These are phyloP conservation scores for Diorhabda sublineata DNA, from an alignment of 1,140 invertebrate species.

Conservation along the genomic window DNA sequence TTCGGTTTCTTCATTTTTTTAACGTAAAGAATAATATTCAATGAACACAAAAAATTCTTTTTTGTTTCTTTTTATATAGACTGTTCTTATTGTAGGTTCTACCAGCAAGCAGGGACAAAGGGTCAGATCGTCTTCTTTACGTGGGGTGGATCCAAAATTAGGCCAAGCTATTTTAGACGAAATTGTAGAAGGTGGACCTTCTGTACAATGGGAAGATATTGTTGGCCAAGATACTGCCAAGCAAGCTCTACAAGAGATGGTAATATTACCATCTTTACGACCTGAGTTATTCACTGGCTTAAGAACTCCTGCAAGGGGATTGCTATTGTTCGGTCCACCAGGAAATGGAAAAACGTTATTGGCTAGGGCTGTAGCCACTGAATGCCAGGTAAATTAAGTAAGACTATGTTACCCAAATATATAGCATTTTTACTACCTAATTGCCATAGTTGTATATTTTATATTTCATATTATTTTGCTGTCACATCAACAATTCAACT, in stretches of 20 bases:
- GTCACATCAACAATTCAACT: too few relatives aligned
- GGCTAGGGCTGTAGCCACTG: conserved; percentile 85
- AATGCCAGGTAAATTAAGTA: conserved; percentile 57
- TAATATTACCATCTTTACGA: conserved; percentile 90
- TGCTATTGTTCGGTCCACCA: conserved; percentile 93
- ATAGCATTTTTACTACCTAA: not conserved
- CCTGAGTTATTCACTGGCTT: conserved; percentile 94
- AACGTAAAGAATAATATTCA: too few relatives aligned
- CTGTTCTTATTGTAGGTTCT: too few relatives aligned
- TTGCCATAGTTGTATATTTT: too few relatives aligned
- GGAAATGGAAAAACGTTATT: conserved; percentile 88
- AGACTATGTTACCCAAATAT: not conserved
- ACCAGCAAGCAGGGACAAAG: conserved; percentile 21
- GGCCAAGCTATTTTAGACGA: conserved; percentile 75
- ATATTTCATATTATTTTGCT: too few relatives aligned
- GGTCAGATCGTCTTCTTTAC: conserved; percentile 51
- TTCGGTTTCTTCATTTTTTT: too few relatives aligned
- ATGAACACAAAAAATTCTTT: too few relatives aligned
- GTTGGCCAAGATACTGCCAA: conserved; percentile 87
- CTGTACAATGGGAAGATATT: conserved; percentile 90
- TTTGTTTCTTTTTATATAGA: too few relatives aligned
- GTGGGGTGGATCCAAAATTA: conserved; percentile 86
- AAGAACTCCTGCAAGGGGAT: conserved; percentile 80
- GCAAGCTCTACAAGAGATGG: conserved; percentile 95
- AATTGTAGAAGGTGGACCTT: conserved; percentile 68